Conservation (phyloP, 2,113 vertebrate species). For the Neolamprologus cancellatus region DNA sequence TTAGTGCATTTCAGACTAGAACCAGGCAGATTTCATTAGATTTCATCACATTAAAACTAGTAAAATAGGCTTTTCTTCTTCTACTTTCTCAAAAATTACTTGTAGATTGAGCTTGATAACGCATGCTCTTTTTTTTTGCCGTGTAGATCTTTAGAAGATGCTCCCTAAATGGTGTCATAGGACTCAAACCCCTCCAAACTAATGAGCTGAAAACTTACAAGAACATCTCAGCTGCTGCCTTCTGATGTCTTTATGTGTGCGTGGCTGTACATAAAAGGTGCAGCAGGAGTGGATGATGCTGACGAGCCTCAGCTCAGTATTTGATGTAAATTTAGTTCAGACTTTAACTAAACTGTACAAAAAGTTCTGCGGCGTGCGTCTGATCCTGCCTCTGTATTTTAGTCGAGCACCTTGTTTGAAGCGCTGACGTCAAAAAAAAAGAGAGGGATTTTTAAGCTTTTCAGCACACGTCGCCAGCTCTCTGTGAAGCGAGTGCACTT, state of each 20-base stretch:
- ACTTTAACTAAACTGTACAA: not conserved
- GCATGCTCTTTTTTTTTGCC: not conserved
- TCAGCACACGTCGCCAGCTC: not conserved
- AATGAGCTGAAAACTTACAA: not conserved
- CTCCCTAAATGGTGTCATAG: not conserved
- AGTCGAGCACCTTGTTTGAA: not conserved
- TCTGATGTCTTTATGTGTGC: not conserved
- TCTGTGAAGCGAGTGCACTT: not conserved
- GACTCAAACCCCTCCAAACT: not conserved
- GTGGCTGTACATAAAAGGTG: not conserved
- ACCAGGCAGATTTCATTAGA: not conserved
- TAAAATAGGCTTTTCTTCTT: not conserved
- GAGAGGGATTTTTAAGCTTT: not conserved
- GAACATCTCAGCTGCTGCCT: not conserved
- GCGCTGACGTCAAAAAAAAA: not conserved
- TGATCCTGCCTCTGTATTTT: not conserved
- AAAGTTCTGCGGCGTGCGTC: not conserved
- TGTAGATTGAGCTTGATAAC: not conserved
- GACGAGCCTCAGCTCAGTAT: not conserved
- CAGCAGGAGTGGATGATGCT: not conserved
- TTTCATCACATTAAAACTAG: not conserved
- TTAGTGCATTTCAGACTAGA: not conserved
- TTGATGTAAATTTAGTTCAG: not conserved
- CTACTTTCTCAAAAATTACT: not conserved
- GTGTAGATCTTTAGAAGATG: not conserved